phyloP scores from a whole-genome alignment of 2,113 vertebrate species.

The Speoplatyrhinus poulsoni region DNA sequence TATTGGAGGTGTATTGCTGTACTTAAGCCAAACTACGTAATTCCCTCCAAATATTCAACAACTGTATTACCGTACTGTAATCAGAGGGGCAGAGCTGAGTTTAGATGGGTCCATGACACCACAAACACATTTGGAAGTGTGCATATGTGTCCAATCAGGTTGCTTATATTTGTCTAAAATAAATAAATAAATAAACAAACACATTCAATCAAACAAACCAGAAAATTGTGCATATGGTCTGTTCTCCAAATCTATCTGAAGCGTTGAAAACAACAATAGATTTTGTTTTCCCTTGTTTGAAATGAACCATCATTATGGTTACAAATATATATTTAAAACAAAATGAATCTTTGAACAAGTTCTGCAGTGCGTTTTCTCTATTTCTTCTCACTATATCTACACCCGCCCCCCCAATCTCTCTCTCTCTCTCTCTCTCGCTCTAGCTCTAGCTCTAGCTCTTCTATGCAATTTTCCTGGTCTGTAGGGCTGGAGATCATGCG shows the following conservation, averaged over 20 bases:
- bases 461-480: constrained; percentile 68
- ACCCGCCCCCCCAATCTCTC: not conserved
- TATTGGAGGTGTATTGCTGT: too few species aligned
- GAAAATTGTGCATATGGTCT: constrained; percentile 1
- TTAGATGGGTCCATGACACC: too few species aligned
- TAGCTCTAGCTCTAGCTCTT: constrained; percentile 54
- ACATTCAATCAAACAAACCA: not conserved
- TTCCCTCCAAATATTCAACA: too few species aligned
- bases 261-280: not conserved
- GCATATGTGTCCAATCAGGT: too few species aligned
- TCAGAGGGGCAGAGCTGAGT: too few species aligned
- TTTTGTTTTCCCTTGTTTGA: constrained; percentile 3
- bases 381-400: not conserved
- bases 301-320: constrained; percentile 57
- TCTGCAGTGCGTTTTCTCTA: constrained; percentile 22
- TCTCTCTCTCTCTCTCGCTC: constrained; percentile 23
- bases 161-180: not conserved
- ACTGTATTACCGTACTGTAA: too few species aligned
- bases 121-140: too few species aligned
- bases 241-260: not conserved
- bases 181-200: not conserved
- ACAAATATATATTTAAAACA: constrained; percentile 44
- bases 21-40: too few species aligned
- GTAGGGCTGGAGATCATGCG: constrained; percentile 72
- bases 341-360: constrained; percentile 56